Base-by-base conservation (phyloP, 2,797 vertebrate genomes). In the Pipistrellus nathusii region DNA sequence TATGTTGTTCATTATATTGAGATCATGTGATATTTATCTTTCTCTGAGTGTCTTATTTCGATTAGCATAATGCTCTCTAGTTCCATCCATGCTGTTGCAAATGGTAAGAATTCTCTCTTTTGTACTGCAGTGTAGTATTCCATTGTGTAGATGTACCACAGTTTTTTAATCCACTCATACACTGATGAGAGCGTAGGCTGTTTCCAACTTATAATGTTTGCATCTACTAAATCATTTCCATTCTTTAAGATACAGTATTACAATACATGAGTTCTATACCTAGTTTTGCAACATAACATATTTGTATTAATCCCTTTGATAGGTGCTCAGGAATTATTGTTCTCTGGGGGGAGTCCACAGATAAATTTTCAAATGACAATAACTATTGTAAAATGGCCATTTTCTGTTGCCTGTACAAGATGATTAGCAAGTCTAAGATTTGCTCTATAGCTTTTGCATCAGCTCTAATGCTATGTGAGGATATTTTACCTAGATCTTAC, bases 231-330 rank as follows among this genome's bases (percentile, higher is more conserved):
- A 30, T 81, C 44, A 83, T 62, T 72, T 18, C 55, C 53, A 17
- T 92, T 80, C 57, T 84, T 85, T 76, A 23, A 57, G 38, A 76
- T 89, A 62, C 55, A 85, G 69, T 48, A 25, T 84, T 25, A 53
- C 73, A 48, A 89, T 85, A 73, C 57, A 66, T 68, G n/a, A 44
- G 35, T 66, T 92, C 51, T 66, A 57, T 38, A 89, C 73, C 44
- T 90, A 92, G 8, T 86, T 92, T 18, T 95, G 57, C 69, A 92
- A 51, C 84, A 88, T 87, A 64, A 80, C 85, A 23, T 84, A 35
- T 57, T 85, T 86, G 44, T 89, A 77, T 75, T 95, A 41, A 30
- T 96, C 53, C 55, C 48, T 68, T 55, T 94, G 64, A 72, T 57
- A 66, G 1, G 83, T 46, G 8, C 48, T 41, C 72, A 94, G 48